A percentile compares a stretch with the other conserved stretches of the same genome.
Evolutionary conservation across 2,888 invertebrate species (phyloP).

Genomic region (Campopleginae sp.): DNA sequence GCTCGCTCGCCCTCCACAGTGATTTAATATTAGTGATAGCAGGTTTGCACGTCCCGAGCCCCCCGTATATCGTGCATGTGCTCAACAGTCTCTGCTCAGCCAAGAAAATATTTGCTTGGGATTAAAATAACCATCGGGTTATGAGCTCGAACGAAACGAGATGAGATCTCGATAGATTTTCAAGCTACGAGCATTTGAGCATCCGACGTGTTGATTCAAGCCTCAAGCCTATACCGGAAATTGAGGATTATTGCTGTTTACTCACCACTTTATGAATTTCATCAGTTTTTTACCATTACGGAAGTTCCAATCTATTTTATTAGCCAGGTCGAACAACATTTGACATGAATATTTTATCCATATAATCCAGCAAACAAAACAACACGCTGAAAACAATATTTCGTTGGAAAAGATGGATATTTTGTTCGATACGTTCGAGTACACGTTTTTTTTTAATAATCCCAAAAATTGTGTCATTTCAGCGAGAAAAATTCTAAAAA

Average conservation of each 20-base stretch:
- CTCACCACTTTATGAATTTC: neutral
- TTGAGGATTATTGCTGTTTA: neutral
- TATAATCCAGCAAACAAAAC: neutral
- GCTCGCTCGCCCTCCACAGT: conserved; percentile 31
- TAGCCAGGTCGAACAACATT: neutral
- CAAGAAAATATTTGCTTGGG: conserved; percentile 56
- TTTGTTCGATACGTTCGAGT: no score
- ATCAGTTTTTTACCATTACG: neutral
- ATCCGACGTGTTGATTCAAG: neutral
- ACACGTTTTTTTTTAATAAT: no score
- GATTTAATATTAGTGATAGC: conserved; percentile 62
- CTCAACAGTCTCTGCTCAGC: neutral
- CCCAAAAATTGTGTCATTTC: no score
- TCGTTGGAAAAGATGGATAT: no score
- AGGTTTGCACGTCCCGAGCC: conserved; percentile 19
- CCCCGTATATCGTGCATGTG: conserved; percentile 29
- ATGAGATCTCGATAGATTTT: conserved; percentile 6
- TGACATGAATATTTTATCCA: neutral
- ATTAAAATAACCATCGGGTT: conserved; percentile 50
- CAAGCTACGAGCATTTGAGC: conserved; percentile 10
- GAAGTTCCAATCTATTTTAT: neutral
- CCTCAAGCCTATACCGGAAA: neutral
- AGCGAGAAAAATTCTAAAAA: no score
- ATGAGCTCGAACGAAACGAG: conserved; percentile 7
- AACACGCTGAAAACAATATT: neutral